Evolutionary conservation across 2,797 vertebrate genomes (phyloP), one percentile per base, ranked within the genome.

Genomic region (Malurus leucopterus): DNA sequence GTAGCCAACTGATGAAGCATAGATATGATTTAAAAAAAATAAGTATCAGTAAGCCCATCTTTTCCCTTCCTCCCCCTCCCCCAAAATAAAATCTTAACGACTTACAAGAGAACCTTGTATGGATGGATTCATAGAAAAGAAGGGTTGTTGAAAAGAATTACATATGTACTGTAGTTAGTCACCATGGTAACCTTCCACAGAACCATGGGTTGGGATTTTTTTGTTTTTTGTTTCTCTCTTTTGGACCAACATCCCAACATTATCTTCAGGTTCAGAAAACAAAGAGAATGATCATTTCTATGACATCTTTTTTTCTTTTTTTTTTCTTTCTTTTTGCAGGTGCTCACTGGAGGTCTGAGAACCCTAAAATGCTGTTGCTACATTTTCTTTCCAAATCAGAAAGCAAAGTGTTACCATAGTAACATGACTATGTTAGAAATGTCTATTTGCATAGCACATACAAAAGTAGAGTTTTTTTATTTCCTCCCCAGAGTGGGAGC

Each of bases 71-170:
- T 92, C 81, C 93, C 95, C 88, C 78, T 88, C 82, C 94, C 92
- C 89, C 93, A 73, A 92, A 96, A 95, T 91, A 95, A 95, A 97
- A 97, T 98, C 98, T 96, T 97, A 98, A 98, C 98, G 98, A 98
- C 98, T 97, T 98, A 96, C 95, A 98, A 99, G 98, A 98, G 98
- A 98, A 98, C 92, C 98, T 98, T 98, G 97, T 97, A 97, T 97
- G 96, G 97, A 97, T 97, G 96, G 97, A 98, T 97, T 97, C 97
- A 97, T 98, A 95, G 97, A 97, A 95, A 96, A 95, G 95, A 96
- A 95, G 96, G 98, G 98, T 96, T 98, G 98, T 96, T 95, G 97
- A 96, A 96, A 96, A 96, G 95, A 98, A 98, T 98, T 98, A 97
- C 98, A 98, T 98, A 99, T 98, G 98, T 98, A 98, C 98, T 98